Percentiles rank a stretch among this genome's conserved stretches.
These are phyloP conservation scores for Galleria mellonella DNA, from an alignment of 1,140 invertebrate genomes.

Conservation along the genomic window DNA sequence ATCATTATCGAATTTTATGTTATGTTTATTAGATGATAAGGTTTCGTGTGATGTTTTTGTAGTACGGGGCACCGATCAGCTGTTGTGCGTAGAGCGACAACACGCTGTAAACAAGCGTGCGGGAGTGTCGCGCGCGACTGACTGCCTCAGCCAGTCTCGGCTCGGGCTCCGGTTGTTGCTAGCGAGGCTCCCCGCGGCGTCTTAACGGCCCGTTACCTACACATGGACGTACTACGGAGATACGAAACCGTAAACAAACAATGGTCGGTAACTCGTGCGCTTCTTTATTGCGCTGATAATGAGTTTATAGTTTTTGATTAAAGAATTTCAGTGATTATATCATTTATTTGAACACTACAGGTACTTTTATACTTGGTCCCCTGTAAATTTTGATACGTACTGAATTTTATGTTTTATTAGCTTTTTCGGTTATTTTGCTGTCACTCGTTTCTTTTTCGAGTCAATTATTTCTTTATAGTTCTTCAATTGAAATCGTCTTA, in stretches of 20 bases:
- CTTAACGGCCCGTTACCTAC: slow-evolving; percentile 53
- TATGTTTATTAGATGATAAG: not conserved
- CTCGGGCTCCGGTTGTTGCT: not conserved
- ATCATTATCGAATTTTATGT: too few relatives aligned
- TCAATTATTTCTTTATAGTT: too few relatives aligned
- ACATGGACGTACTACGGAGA: slow-evolving; percentile 51
- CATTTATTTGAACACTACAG: too few relatives aligned
- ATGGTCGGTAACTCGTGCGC: slow-evolving; percentile 8
- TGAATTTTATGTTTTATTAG: too few relatives aligned
- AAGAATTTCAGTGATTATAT: too few relatives aligned
- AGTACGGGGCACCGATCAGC: slow-evolving; percentile 37
- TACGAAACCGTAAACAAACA: slow-evolving; percentile 69
- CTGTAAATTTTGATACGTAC: too few relatives aligned
- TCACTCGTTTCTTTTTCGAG: too few relatives aligned
- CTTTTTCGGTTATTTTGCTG: too few relatives aligned
- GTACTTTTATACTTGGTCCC: too few relatives aligned
- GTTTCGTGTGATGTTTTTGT: slow-evolving; percentile 29
- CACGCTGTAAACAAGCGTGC: slow-evolving; percentile 29
- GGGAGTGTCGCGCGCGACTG: slow-evolving; percentile 56
- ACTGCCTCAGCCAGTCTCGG: slow-evolving; percentile 11
- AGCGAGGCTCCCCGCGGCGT: slow-evolving; percentile 33
- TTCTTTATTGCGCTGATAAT: not conserved
- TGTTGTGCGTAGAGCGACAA: slow-evolving; percentile 25
- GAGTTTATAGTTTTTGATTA: too few relatives aligned
- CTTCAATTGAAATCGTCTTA: too few relatives aligned